Percentiles rank a stretch among this genome's conserved stretches.
Conservation (phyloP, 2,888 invertebrate genomes). For the Dasypolia templi region DNA sequence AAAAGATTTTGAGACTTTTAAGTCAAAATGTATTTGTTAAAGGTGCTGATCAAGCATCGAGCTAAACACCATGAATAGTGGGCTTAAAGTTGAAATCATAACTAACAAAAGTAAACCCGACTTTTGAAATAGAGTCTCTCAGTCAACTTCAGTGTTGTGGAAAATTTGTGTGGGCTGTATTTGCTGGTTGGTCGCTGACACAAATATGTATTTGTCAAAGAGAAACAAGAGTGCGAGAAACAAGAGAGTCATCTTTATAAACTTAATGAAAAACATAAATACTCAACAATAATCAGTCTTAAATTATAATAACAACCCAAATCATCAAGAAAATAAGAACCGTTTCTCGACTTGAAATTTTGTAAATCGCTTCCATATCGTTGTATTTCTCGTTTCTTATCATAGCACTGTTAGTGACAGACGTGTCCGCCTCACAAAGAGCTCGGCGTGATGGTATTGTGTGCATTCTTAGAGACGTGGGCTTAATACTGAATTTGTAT, state of each 20-base stretch:
- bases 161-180: too few relatives aligned
- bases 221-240: too few relatives aligned
- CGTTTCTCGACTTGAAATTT: too few relatives aligned
- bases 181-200: too few relatives aligned
- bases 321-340: not conserved
- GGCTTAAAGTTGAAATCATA: not conserved
- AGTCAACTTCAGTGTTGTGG: too few relatives aligned
- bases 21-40: not conserved
- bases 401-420: constrained; percentile 33
- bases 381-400: constrained; percentile 13
- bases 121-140: too few relatives aligned
- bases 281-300: too few relatives aligned
- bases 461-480: constrained; percentile 51
- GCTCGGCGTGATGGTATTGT: constrained; percentile 55
- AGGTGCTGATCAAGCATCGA: not conserved
- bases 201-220: too few relatives aligned
- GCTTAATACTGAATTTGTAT: constrained; percentile 48
- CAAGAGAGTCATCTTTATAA: too few relatives aligned
- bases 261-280: too few relatives aligned
- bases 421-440: constrained; percentile 60
- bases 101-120: not conserved
- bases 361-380: not conserved
- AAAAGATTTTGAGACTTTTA: not conserved
- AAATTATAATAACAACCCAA: too few relatives aligned
- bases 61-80: not conserved